Evolutionary conservation across 2,113 vertebrate species (phyloP), one percentile per base, ranked within the genome.

Genomic region (Bubalus kerabau): DNA sequence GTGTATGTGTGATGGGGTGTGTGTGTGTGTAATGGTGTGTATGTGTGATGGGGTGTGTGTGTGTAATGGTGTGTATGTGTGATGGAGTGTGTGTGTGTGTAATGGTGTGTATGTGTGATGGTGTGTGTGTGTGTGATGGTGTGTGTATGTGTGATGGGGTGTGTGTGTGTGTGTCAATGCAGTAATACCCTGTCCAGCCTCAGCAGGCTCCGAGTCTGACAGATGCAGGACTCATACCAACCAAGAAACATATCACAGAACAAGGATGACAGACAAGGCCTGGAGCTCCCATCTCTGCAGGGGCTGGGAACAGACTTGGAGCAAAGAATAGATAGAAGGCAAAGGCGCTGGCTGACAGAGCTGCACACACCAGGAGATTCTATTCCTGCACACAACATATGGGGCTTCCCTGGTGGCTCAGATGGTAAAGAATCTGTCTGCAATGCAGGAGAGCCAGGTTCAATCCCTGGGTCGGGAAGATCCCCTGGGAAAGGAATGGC

Each of bases 351-450:
- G 71, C 32, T 19, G 14, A 62, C 10, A 26, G 67, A 57, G 26
- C 7, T 7, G 2, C 10, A 24, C 8, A 24, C 17, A 19, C 30
- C 3, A 30, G 43, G 17, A 50, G 54, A 48, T n/a, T 32, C 43
- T 4, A 7, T 6, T n/a, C n/a, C 17, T 15, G 17, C 17, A 30
- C 0, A 14, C 0, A 0, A 43, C 28, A 76, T 2, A 4, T 4
- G 10, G 71, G 21, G 36, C 71, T 26, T 43, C 71, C 71, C 71
- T 76, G 12, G 36, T 7, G 71, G 23, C 40, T 76, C 71, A 43
- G 36, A 43, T 4, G 6, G 12, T 43, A 43, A 26, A 76, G 71
- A 14, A 43, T 43, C 40, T 76, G 71, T 24, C 11, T 43, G 12
- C 24, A 43, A 43, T 43, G 71, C 40, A 43, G 40, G 6, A 76